Conservation (phyloP, 2,113 vertebrate genomes). For the Uria aalge region DNA sequence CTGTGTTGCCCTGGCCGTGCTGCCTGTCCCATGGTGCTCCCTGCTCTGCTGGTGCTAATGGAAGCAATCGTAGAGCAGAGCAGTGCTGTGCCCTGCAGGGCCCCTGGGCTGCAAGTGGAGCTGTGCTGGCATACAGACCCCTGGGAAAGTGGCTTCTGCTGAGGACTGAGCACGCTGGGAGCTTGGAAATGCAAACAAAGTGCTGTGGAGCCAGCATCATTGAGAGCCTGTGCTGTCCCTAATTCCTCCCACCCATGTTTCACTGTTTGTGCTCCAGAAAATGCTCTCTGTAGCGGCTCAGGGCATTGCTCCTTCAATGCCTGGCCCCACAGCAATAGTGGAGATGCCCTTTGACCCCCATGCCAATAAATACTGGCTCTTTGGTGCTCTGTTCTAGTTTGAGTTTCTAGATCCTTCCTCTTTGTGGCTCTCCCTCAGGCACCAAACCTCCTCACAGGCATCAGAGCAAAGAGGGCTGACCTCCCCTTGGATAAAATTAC, state of each 20-base stretch:
- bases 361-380: neutral
- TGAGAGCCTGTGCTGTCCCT: accelerated
- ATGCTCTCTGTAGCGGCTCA: neutral
- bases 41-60: neutral
- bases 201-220: neutral
- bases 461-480: neutral
- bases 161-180: neutral
- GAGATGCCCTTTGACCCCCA: neutral
- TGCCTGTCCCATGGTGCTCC: neutral
- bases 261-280: neutral
- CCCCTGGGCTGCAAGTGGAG: neutral
- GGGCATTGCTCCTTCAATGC: neutral
- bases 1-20: neutral
- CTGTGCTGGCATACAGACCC: accelerated
- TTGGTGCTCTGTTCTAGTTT: neutral
- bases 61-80: accelerated
- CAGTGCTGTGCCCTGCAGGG: neutral
- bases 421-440: accelerated
- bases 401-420: neutral
- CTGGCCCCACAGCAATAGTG: neutral
- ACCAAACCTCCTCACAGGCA: neutral
- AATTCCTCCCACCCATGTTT: neutral
- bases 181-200: neutral
- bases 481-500: neutral
- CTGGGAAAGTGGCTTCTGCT: neutral